Conservation (phyloP, 2,113 vertebrate species). For the Microcebus ravelobensis region DNA sequence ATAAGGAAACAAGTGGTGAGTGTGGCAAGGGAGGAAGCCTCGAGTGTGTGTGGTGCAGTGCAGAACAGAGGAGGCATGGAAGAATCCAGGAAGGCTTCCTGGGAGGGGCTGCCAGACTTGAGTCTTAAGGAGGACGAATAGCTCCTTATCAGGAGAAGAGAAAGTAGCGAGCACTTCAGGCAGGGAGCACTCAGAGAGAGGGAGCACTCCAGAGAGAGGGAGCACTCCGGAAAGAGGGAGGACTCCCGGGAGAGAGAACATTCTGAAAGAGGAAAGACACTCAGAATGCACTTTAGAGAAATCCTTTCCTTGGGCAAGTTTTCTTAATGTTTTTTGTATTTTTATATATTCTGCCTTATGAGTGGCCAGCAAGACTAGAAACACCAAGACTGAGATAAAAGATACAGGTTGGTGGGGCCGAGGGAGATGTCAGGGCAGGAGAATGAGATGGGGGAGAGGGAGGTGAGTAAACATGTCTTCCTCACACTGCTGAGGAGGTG, state of each 20-base stretch:
- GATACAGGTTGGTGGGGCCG: rapidly evolving
- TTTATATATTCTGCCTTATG: not conserved
- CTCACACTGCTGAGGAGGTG: no score
- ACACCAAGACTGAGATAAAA: not conserved
- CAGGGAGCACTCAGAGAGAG: not conserved
- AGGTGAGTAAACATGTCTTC: not conserved
- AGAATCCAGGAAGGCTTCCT: not conserved
- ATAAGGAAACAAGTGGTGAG: not conserved
- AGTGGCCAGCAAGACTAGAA: not conserved
- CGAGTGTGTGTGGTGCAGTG: rapidly evolving
- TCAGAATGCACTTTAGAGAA: not conserved
- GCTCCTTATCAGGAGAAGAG: not conserved
- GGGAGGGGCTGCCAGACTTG: no score
- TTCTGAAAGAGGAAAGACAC: not conserved
- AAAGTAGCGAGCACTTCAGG: not conserved
- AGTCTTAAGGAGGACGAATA: not conserved
- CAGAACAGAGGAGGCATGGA: not conserved
- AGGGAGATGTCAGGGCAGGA: not conserved
- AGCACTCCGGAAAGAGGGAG: rapidly evolving
- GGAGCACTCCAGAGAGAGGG: no score
- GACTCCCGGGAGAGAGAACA: not conserved
- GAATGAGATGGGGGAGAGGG: rapidly evolving
- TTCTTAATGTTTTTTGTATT: not conserved
- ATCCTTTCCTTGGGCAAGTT: not conserved
- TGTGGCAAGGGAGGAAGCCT: not conserved